A percentile compares a stretch with the other conserved stretches of the same genome.
These are phyloP conservation scores for Drosophila lacertosa DNA, from an alignment of 1,140 invertebrate genomes.

Conservation along the genomic window DNA sequence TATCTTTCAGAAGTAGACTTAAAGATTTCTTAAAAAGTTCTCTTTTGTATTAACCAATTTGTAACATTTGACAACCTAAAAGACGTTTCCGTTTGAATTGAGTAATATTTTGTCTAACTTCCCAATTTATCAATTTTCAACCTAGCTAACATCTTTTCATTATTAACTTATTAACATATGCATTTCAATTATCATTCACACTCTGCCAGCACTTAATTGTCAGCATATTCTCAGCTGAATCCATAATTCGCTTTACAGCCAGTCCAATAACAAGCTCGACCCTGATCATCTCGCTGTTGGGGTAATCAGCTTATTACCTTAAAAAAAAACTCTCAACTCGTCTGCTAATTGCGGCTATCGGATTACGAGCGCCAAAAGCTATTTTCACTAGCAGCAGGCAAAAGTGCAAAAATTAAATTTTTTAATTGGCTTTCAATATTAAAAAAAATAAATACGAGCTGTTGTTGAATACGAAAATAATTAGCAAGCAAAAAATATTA, in stretches of 20 bases:
- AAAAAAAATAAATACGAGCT: conserved; percentile 41
- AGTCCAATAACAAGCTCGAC: conserved; percentile 1
- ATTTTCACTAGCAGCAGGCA: conserved; percentile 60
- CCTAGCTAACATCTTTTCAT: no score
- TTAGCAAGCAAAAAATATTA: conserved; percentile 75
- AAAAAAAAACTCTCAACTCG: conserved; percentile 39
- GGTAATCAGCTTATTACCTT: conserved; percentile 64
- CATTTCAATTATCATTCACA: not conserved
- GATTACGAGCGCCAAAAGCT: conserved; percentile 72
- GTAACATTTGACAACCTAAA: no score
- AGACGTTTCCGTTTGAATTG: no score
- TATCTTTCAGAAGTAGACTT: no score
- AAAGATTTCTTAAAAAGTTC: no score
- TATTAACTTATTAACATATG: no score
- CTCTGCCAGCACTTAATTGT: not conserved
- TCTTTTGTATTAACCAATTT: no score
- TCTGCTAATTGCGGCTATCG: conserved; percentile 70
- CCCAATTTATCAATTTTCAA: no score
- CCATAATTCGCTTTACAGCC: not conserved
- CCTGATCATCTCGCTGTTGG: conserved; percentile 25
- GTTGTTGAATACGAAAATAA: conserved; percentile 71
- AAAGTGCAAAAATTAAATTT: conserved; percentile 75
- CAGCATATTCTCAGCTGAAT: conserved; percentile 3
- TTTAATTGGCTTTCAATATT: conserved; percentile 73
- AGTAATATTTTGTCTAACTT: no score